phyloP scores from a whole-genome alignment of 1,140 invertebrate species.

The Acromyrmex heyeri region DNA sequence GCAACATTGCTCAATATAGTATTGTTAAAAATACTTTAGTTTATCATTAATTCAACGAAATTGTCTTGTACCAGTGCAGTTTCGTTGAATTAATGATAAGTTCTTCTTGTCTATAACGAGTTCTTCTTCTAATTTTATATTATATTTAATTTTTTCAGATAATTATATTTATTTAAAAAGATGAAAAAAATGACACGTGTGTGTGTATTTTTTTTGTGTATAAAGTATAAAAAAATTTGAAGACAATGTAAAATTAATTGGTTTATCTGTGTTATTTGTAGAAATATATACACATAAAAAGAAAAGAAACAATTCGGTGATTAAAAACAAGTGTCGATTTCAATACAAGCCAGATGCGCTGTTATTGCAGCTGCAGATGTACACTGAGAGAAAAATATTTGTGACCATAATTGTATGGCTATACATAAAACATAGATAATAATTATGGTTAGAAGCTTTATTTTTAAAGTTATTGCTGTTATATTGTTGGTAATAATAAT shows the following conservation, averaged over 20 bases:
- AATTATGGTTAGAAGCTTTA: too few species aligned
- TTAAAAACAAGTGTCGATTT: conserved; percentile 12
- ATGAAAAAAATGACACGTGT: neutral
- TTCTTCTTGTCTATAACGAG: neutral
- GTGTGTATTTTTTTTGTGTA: neutral
- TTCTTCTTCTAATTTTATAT: too few species aligned
- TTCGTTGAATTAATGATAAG: too few species aligned
- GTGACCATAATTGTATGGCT: too few species aligned
- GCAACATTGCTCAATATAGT: conserved; percentile 49
- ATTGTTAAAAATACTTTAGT: conserved; percentile 17
- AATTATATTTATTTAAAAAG: neutral
- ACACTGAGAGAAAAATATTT: too few species aligned
- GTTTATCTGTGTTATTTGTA: neutral
- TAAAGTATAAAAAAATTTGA: neutral
- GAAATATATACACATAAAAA: neutral
- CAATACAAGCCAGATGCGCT: neutral
- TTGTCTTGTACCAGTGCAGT: neutral
- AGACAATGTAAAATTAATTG: neutral
- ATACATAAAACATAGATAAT: too few species aligned
- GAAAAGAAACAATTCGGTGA: neutral
- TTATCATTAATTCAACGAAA: conserved; percentile 1
- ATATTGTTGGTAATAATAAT: too few species aligned
- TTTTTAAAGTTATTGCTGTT: too few species aligned
- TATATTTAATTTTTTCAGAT: too few species aligned
- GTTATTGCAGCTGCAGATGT: neutral